A percentile compares a stretch with the other conserved stretches of the same genome.
phyloP scores from a whole-genome alignment of 2,888 invertebrate species.

The Rhagium mordax region DNA sequence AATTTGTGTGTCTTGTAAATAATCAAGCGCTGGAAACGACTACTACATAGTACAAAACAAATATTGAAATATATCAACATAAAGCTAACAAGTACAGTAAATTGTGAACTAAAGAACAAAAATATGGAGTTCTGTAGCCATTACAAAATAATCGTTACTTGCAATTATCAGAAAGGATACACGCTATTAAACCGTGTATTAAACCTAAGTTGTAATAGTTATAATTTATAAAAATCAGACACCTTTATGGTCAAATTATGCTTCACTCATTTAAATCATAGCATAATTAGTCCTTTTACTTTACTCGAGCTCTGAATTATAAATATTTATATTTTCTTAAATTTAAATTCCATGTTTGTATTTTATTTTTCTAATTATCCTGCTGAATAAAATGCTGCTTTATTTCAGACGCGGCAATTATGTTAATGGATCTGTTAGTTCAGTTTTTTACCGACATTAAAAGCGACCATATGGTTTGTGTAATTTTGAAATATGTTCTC shows the following conservation, averaged over 20 bases:
- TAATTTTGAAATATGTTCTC: slow-evolving; percentile 1
- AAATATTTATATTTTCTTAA: neutral
- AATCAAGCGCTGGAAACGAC: too few relatives aligned
- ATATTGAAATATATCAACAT: neutral
- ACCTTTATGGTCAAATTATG: slow-evolving; percentile 10
- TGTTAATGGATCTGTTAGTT: slow-evolving; percentile 2
- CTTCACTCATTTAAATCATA: neutral
- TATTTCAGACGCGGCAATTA: slow-evolving; percentile 16
- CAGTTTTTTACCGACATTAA: slow-evolving; percentile 1
- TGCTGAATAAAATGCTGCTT: slow-evolving; percentile 7
- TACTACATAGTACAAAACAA: neutral
- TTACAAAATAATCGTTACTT: neutral
- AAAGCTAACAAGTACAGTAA: neutral
- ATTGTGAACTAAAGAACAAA: neutral
- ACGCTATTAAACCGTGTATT: neutral
- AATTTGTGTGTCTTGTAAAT: too few relatives aligned
- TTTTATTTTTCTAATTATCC: slow-evolving; percentile 10
- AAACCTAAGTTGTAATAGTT: neutral
- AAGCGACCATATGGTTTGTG: slow-evolving; percentile 12
- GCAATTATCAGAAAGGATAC: neutral
- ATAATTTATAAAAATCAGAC: slow-evolving; percentile 1
- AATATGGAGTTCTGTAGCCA: neutral
- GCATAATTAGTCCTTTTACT: neutral
- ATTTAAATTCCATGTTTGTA: neutral
- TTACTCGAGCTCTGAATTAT: neutral